Conservation (phyloP, 2,888 invertebrate species). For the Drosophila cognata region DNA sequence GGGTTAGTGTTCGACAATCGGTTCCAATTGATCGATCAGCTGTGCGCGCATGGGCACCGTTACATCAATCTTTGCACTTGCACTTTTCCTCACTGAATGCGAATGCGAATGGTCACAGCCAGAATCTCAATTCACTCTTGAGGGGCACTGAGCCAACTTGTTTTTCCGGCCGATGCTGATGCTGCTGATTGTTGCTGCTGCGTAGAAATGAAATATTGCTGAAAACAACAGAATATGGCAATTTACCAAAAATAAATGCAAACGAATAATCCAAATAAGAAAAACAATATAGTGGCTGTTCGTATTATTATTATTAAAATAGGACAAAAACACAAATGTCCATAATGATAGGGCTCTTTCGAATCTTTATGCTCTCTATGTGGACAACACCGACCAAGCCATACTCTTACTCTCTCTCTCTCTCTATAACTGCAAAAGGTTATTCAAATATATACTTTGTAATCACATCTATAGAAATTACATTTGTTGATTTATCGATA, state of each 20-base stretch:
- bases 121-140: conserved; percentile 46
- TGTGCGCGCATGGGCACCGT: conserved; percentile 53
- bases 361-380: conserved; percentile 12
- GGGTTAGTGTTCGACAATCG: conserved; percentile 21
- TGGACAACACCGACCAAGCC: conserved; percentile 13
- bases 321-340: conserved; percentile 36
- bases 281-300: conserved; percentile 42
- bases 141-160: conserved; percentile 48
- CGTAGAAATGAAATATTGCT: conserved; percentile 64
- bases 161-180: conserved; percentile 53
- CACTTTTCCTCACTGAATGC: conserved; percentile 48
- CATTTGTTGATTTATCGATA: background rate
- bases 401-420: conserved; percentile 6
- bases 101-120: conserved; percentile 17
- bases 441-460: background rate
- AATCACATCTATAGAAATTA: background rate
- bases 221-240: conserved; percentile 75
- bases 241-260: conserved; percentile 81
- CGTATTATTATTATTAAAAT: conserved; percentile 34
- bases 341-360: conserved; percentile 43
- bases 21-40: conserved; percentile 51
- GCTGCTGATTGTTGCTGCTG: conserved; percentile 38
- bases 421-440: background rate
- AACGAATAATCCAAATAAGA: conserved; percentile 55
- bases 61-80: conserved; percentile 42